These are phyloP conservation scores for Agriopis aurantiaria DNA, from an alignment of 2,888 invertebrate species.

Conservation along the genomic window DNA sequence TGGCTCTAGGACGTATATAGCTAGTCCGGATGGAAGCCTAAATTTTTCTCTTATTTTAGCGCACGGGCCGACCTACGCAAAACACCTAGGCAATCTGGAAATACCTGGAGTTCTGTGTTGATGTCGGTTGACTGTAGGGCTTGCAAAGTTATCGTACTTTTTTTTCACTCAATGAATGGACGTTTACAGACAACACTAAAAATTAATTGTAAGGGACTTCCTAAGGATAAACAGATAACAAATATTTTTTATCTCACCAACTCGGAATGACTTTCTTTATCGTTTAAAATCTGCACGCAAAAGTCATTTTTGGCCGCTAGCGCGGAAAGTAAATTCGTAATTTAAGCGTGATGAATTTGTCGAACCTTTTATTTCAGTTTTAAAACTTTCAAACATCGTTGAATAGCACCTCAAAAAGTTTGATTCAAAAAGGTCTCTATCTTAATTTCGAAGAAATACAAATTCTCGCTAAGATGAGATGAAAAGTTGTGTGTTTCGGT, in stretches of 20 bases:
- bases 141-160: neutral
- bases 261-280: too few species aligned
- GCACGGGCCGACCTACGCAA: constrained; percentile 26
- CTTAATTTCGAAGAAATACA: too few species aligned
- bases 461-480: too few species aligned
- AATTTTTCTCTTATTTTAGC: constrained; percentile 34
- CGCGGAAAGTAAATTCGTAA: too few species aligned
- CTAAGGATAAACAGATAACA: neutral
- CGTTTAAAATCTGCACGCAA: too few species aligned
- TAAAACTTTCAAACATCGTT: too few species aligned
- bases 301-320: too few species aligned
- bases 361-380: too few species aligned
- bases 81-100: constrained; percentile 34
- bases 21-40: constrained; percentile 12
- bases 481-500: too few species aligned
- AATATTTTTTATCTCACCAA: neutral
- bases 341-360: too few species aligned
- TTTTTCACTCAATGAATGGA: neutral
- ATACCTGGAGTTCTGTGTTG: constrained; percentile 23
- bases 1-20: neutral
- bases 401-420: too few species aligned
- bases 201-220: neutral
- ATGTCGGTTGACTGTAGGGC: constrained; percentile 3
- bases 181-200: neutral
- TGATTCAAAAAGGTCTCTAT: too few species aligned